Evolutionary conservation across 2,797 vertebrate genomes (phyloP), one percentile per base, ranked within the genome.

Genomic region (Macrochelys suwanniensis): DNA sequence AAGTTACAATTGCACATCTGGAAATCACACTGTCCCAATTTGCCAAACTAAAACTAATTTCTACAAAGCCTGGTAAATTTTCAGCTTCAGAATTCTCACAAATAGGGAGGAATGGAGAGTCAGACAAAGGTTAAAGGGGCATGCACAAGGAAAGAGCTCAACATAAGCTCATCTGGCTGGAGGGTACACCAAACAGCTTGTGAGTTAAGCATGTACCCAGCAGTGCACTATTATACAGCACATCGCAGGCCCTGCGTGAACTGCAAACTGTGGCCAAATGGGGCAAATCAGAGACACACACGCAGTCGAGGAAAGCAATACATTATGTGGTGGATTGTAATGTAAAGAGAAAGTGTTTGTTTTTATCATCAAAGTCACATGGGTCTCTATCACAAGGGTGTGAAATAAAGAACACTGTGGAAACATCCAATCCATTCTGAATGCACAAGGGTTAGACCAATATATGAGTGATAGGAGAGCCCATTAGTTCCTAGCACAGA

Each of bases 151-250:
- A 82, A 56, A 81, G 11, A 53, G 7, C 10, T 28, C 61, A 7
- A 33, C 91, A 25, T 3, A 31, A 84, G 42, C 5, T 82, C 0
- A 0, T 25, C 25, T 21, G 76, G 3, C 54, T n/a, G n/a, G 37
- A 6, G n/a, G 23, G 16, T 6, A 5, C 19, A 13, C 31, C 45
- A 33, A 49, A 15, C 19, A 82, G 3, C 17, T 1, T 0, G 0
- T 56, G 26, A 84, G 21, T 77, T 13, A 56, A 2, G 33, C 76
- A 9, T 28, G 7, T 19, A n/a, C 11, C 6, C 1, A 0, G 76
- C 28, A 12, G 0, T 1, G 42, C 31, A 33, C 77, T 31, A 26
- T 12, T 26, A 74, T 45, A 6, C 4, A n/a, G 17, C 10, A 3
- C 0, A 0, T 57, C n/a, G 7, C 71, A 81, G 49, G 10, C 37